phyloP scores from a whole-genome alignment of 2,113 vertebrate genomes.

The Chaenocephalus aceratus region DNA sequence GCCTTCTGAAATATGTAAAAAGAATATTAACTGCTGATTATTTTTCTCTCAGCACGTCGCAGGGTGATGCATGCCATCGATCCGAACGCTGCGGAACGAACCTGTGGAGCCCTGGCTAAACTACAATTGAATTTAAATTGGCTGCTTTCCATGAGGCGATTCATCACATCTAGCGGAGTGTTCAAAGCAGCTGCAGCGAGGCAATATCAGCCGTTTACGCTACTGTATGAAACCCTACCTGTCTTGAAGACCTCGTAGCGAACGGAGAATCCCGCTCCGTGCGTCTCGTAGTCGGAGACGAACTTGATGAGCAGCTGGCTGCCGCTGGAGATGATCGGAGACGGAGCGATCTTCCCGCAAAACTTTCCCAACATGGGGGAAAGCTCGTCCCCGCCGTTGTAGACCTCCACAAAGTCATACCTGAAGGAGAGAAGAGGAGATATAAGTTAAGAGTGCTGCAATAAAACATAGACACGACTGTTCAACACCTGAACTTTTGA shows the following conservation, averaged over 20 bases:
- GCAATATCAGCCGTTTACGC: neutral
- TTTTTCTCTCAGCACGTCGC: neutral
- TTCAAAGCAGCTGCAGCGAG: neutral
- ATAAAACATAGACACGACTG: too few species aligned
- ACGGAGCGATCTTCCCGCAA: conserved; percentile 97
- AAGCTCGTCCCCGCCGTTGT: conserved; percentile 90
- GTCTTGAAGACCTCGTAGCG: conserved; percentile 98
- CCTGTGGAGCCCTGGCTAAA: conserved; percentile 23
- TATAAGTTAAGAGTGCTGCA: neutral
- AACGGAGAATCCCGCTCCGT: conserved; percentile 97
- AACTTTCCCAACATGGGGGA: conserved; percentile 91
- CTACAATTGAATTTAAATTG: conserved; percentile 28
- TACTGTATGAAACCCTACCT: conserved; percentile 81
- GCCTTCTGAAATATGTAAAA: neutral
- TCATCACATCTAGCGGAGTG: conserved; percentile 31
- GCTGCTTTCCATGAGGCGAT: conserved; percentile 31
- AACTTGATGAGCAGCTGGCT: conserved; percentile 96
- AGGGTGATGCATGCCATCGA: conserved; percentile 11
- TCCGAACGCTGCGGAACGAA: conserved; percentile 16
- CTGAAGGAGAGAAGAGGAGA: conserved; percentile 72
- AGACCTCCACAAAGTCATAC: conserved; percentile 98
- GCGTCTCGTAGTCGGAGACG: conserved; percentile 98
- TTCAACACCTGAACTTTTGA: too few species aligned
- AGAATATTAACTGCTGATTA: neutral
- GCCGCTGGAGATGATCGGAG: conserved; percentile 92